Base-by-base conservation (phyloP, 2,797 vertebrate genomes). In the Myripristis murdjan region DNA sequence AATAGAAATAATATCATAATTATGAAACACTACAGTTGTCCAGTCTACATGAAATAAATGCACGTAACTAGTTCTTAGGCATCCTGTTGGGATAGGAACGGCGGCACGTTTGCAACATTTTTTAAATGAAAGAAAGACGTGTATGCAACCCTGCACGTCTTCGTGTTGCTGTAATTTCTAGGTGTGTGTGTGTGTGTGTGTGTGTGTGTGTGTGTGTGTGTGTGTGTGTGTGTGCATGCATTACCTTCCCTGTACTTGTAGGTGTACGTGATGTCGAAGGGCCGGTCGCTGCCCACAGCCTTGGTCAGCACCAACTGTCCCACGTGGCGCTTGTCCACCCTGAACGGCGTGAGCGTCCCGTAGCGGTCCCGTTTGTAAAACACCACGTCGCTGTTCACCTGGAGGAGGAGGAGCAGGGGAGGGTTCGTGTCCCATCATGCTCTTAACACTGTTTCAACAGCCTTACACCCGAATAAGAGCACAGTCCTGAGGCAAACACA, bases 311-410 rank as follows among this genome's bases (percentile, higher is more conserved):
- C 61, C 47, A 87, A 2, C 66, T 82, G 77, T 18, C 98, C 98
- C 7, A 97, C 20, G 2, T 87, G 84, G 0, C 39, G 67, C 18
- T 81, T 92, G 31, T 98, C 93, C 67, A 96, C 76, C 0, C 5
- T 11, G 77, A 85, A 81, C 0, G 93, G 49, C 9, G 69, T 79
- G n/a, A 91, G 74, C 0, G 71, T 86, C 55, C 96, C 95, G 2
- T 95, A 94, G 53, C 81, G 91, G 35, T 95, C 90, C 43, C 52
- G 81, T 70, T 88, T 94, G 20, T 85, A 60, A 79, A 83, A 96
- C 58, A 97, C 56, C 37, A 98, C 56, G 56, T 97, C 95, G 39
- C 97, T 95, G 92, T 98, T 98, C 59, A 98, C 95, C 97, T 98
- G 78, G 0, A 56, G 15, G 7, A 6, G 5, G 33, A 39, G 39